Evolutionary conservation across 1,140 invertebrate genomes (phyloP).

Genomic region (Cylas formicarius): DNA sequence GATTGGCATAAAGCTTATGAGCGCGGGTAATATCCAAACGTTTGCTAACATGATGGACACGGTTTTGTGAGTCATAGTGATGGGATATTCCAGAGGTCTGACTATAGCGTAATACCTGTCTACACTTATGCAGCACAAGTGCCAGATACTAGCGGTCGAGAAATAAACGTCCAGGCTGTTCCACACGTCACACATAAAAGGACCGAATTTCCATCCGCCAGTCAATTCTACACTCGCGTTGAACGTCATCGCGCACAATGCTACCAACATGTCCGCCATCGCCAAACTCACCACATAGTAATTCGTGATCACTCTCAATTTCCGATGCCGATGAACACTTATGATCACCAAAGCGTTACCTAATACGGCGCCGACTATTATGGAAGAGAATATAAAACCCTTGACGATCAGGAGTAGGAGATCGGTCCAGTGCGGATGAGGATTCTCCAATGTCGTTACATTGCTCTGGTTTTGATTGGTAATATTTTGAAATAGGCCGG

Average conservation of each 20-base stretch:
- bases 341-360: slow-evolving; percentile 83
- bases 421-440: slow-evolving; percentile 44
- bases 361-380: slow-evolving; percentile 79
- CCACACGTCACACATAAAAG: slow-evolving; percentile 88
- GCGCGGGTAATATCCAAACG: slow-evolving; percentile 84
- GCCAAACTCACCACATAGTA: slow-evolving; percentile 92
- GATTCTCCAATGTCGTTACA: slow-evolving; percentile 33
- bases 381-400: slow-evolving; percentile 66
- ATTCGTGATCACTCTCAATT: slow-evolving; percentile 82
- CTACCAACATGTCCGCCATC: slow-evolving; percentile 86
- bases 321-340: slow-evolving; percentile 62
- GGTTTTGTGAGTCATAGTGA: slow-evolving; percentile 74
- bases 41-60: slow-evolving; percentile 76
- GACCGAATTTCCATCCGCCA: slow-evolving; percentile 79
- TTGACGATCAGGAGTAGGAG: slow-evolving; percentile 58
- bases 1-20: slow-evolving; percentile 93
- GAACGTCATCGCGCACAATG: slow-evolving; percentile 91
- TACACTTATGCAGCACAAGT: slow-evolving; percentile 90
- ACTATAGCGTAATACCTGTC: slow-evolving; percentile 90
- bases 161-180: slow-evolving; percentile 94
- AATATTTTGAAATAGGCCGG: slow-evolving; percentile 27
- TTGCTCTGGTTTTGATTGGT: slow-evolving; percentile 32
- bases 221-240: slow-evolving; percentile 81
- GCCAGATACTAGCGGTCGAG: slow-evolving; percentile 87
- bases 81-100: slow-evolving; percentile 78